phyloP scores from a whole-genome alignment of 37 sponge, comb jelly and placozoan species.

The Geodia barretti region DNA sequence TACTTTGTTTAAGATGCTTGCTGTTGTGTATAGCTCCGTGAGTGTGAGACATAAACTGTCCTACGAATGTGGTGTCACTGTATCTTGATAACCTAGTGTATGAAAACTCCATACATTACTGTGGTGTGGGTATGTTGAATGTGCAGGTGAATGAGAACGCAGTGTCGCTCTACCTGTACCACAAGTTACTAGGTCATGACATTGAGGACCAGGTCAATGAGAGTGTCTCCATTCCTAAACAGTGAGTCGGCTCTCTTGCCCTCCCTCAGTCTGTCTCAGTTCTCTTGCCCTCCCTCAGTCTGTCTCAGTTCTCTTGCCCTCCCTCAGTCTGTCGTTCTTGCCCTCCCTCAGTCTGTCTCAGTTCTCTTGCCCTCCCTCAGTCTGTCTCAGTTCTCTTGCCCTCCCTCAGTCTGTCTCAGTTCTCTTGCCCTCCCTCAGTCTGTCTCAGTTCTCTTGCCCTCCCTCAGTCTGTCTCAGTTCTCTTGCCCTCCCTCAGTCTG shows the following conservation, averaged over 20 bases:
- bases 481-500: too few relatives aligned
- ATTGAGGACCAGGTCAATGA: conserved; percentile 67
- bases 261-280: not conserved
- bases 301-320: not conserved
- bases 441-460: too few relatives aligned
- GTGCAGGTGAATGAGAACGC: conserved; percentile 66
- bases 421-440: too few relatives aligned
- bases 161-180: conserved; percentile 95
- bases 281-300: conserved; percentile 2
- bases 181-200: conserved; percentile 91
- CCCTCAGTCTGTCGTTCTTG: not conserved
- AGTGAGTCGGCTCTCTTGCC: conserved; percentile 36
- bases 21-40: too few relatives aligned
- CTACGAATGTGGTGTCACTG: too few relatives aligned
- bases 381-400: too few relatives aligned
- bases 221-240: conserved; percentile 65
- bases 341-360: conserved; percentile 10
- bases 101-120: not conserved
- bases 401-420: too few relatives aligned
- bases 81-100: too few relatives aligned
- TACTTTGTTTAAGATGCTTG: too few relatives aligned
- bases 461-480: too few relatives aligned
- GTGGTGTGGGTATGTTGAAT: too few relatives aligned
- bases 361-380: not conserved
- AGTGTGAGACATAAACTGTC: too few relatives aligned